Evolutionary conservation across 2,113 vertebrate species (phyloP), one percentile per base, ranked within the genome.

Genomic region (Dasyornis broadbenti): DNA sequence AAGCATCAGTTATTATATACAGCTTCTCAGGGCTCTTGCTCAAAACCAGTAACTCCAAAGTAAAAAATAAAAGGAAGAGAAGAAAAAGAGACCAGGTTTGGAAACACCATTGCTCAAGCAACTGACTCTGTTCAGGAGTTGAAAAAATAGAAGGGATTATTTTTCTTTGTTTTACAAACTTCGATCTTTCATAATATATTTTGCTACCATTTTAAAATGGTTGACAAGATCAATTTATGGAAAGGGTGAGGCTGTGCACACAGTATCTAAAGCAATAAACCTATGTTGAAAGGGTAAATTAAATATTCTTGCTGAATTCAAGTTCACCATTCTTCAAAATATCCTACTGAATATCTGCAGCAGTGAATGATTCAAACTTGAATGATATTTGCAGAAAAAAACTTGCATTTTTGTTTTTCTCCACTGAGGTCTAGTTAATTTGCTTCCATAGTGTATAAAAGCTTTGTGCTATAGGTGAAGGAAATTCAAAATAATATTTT

Each of bases 51-150:
- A 69, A 54, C 5, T 9, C 4, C 19, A 28, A 66, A 63, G 1
- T 42, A 86, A 70, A 73, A 64, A 79, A 23, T 4, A 27, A 68
- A 81, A 65, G 2, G 13, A 57, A 66, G 2, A 49, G 5, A 39
- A 54, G 11, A 64, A 64, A 69, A 44, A 52, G 10, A 27, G 7
- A 24, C 2, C 7, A 26, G 5, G 2, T 39, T 63, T 71, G 11
- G 10, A 61, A 95, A 54, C 0, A n/a, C 0, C 0, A 28, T 30
- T 40, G 6, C 7, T 54, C 0, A 0, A 63, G 13, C 5, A 79
- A 37, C 13, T 79, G 10, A 13, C 18, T 39, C 33, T 53, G 11
- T 53, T 71, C 1, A 49, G 37, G 1, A 75, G 40, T 42, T 71
- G 45, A 9, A 66, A 79, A 61, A 44, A 35, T 7, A 22, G 8